These are phyloP conservation scores for Tyto alba DNA, from an alignment of 2,113 vertebrate species.

Conservation along the genomic window DNA sequence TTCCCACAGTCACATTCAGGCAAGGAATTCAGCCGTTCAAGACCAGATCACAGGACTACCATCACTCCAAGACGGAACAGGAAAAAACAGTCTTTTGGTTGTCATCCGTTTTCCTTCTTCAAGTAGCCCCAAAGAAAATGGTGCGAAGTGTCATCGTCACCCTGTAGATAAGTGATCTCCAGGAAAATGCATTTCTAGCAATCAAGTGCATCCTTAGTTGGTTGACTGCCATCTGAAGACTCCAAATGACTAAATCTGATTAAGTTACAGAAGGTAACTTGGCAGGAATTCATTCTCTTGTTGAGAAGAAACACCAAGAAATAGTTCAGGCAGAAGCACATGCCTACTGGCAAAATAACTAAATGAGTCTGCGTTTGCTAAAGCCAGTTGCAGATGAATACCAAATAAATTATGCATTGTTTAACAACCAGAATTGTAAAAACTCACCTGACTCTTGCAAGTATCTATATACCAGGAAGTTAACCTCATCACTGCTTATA, in stretches of 20 bases:
- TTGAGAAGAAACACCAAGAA: slow-evolving; percentile 34
- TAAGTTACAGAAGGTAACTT: slow-evolving; percentile 47
- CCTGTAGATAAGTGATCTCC: neutral
- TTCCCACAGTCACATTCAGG: neutral
- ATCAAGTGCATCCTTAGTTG: neutral
- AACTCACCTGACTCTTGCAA: slow-evolving; percentile 98
- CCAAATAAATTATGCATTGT: slow-evolving; percentile 29
- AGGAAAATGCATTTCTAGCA: neutral
- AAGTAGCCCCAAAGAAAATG: neutral
- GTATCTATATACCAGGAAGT: slow-evolving; percentile 99
- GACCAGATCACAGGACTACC: neutral
- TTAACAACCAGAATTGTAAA: slow-evolving; percentile 58
- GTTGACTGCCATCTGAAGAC: slow-evolving; percentile 16
- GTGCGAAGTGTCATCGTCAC: neutral
- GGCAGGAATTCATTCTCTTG: slow-evolving; percentile 26
- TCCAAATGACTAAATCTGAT: slow-evolving; percentile 38
- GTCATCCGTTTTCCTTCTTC: neutral
- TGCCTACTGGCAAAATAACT: slow-evolving; percentile 48
- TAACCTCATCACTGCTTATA: slow-evolving; percentile 99
- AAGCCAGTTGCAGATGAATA: slow-evolving; percentile 49
- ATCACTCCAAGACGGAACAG: neutral
- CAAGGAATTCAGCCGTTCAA: neutral
- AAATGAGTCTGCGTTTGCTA: slow-evolving; percentile 50
- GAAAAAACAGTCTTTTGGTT: neutral
- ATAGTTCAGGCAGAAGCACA: slow-evolving; percentile 7